These are phyloP conservation scores for Shinisaurus crocodilurus DNA, from an alignment of 2,113 vertebrate species.

Conservation along the genomic window DNA sequence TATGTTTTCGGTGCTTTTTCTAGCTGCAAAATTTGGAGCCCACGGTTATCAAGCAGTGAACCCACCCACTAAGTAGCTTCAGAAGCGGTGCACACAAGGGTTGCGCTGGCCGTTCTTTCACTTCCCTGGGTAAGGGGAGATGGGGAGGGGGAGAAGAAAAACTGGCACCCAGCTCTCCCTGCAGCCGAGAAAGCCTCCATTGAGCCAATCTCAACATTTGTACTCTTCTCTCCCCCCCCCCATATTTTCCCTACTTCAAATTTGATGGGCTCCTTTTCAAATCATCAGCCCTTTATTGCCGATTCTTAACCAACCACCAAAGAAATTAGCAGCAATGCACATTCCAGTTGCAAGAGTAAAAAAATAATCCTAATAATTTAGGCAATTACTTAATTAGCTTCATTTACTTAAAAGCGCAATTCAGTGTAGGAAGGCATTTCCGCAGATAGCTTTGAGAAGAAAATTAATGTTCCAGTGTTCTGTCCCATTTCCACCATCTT, in stretches of 20 bases:
- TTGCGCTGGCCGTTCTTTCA: conserved; percentile 3
- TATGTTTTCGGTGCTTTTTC: neutral
- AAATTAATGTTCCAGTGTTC: conserved; percentile 46
- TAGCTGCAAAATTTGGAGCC: neutral
- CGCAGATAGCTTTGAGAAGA: conserved; percentile 36
- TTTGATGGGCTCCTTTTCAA: conserved; percentile 46
- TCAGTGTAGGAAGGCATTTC: conserved; percentile 57
- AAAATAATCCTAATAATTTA: conserved; percentile 67
- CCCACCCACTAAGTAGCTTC: conserved; percentile 37
- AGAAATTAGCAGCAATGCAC: conserved; percentile 40
- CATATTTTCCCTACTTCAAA: conserved; percentile 3
- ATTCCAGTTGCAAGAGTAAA: conserved; percentile 51
- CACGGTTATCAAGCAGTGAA: conserved; percentile 8
- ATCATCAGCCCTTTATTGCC: conserved; percentile 43
- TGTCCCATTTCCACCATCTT: neutral
- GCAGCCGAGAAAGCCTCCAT: too few relatives aligned
- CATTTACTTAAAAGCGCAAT: conserved; percentile 68
- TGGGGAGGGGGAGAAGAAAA: neutral
- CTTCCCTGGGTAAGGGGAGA: neutral
- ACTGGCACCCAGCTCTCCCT: neutral
- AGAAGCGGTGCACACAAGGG: neutral
- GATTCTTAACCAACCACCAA: conserved; percentile 34
- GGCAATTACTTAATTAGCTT: conserved; percentile 74
- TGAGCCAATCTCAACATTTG: neutral
- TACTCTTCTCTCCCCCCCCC: neutral